phyloP scores from a whole-genome alignment of 1,140 invertebrate species.

The Tetragonula clypearis region DNA sequence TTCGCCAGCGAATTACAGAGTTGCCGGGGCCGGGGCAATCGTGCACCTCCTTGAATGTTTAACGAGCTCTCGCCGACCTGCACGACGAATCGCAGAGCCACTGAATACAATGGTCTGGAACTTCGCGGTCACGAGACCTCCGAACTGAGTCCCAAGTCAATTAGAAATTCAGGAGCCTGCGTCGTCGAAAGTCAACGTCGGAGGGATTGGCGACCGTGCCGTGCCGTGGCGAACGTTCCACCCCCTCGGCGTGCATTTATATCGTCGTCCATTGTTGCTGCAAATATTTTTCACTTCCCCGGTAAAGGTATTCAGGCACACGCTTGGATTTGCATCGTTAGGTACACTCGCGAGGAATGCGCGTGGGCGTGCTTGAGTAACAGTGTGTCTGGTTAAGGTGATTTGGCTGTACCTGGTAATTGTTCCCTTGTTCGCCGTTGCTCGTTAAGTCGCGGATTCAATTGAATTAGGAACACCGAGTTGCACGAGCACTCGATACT shows the following conservation, averaged over 20 bases:
- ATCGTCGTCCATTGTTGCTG: slow-evolving; percentile 21
- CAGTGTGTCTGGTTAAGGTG: neutral
- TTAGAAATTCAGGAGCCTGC: slow-evolving; percentile 37
- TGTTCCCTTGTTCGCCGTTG: neutral
- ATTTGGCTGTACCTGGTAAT: slow-evolving; percentile 13
- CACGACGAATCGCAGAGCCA: slow-evolving; percentile 17
- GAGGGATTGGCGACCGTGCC: neutral
- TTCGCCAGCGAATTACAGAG: slow-evolving; percentile 21
- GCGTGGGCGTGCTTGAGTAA: slow-evolving; percentile 11
- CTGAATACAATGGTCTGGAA: slow-evolving; percentile 36
- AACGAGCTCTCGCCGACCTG: slow-evolving; percentile 32
- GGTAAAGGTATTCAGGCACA: neutral
- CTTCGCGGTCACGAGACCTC: slow-evolving; percentile 16
- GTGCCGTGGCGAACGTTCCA: neutral
- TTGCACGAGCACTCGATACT: too few relatives aligned
- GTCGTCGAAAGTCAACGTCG: slow-evolving; percentile 2
- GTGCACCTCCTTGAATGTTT: slow-evolving; percentile 33
- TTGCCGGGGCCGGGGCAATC: neutral
- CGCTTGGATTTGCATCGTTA: slow-evolving; percentile 7
- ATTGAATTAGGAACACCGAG: neutral
- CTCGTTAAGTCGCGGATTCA: neutral
- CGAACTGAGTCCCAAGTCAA: neutral
- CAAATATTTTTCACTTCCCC: slow-evolving; percentile 18
- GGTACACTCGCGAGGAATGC: neutral
- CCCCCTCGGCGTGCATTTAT: neutral